Evolutionary conservation across 2,888 invertebrate species (phyloP), one percentile per base, ranked within the genome.

Genomic region (Minunthozetes semirufus): DNA sequence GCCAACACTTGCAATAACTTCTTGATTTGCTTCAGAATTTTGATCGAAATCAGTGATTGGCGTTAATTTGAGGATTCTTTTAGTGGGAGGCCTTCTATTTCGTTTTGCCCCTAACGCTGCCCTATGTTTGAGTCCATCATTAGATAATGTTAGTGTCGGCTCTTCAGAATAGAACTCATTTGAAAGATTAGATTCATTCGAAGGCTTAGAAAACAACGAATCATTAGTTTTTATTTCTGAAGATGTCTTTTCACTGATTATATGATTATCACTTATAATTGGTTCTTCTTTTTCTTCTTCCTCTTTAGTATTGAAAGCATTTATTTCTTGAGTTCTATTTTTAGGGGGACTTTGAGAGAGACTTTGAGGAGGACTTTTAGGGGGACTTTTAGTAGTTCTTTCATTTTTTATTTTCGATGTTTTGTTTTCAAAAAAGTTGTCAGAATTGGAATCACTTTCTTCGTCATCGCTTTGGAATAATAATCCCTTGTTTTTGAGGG

Each of bases 31-130:
- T n/a, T 48, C 72, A 50, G 17, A 29, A 33, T n/a, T 53, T 13
- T 53, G 22, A 19, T 29, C n/a, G 27, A 53, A 48, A 46, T 42
- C 25, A 19, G 19, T 46, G 19, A 48, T 48, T 5, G 48, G 46
- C 19, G 46, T 48, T 1, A 48, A 17, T 70, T 22, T 70, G n/a
- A 46, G 0, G 19, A 42, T 15, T 17, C 46, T 70, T 46, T 48
- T 70, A 5, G 70, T 9, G n/a, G 72, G 72, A 27, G 72, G 72
- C 27, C 53, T 72, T 25, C 72, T 25, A 11, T 72, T 27, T 11
- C 72, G 72, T n/a, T 72, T 50, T 3, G 72, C 19, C 15, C 27
- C 50, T 19, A 72, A 22, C 9, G 19, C 17, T 72, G 48, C 72
- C 22, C 33, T 15, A 25, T 72, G 72, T 48, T 72, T 72, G 13